Evolutionary conservation across 2,888 invertebrate genomes (phyloP), one percentile per base, ranked within the genome.

Genomic region (Scaptomyza polygonia): DNA sequence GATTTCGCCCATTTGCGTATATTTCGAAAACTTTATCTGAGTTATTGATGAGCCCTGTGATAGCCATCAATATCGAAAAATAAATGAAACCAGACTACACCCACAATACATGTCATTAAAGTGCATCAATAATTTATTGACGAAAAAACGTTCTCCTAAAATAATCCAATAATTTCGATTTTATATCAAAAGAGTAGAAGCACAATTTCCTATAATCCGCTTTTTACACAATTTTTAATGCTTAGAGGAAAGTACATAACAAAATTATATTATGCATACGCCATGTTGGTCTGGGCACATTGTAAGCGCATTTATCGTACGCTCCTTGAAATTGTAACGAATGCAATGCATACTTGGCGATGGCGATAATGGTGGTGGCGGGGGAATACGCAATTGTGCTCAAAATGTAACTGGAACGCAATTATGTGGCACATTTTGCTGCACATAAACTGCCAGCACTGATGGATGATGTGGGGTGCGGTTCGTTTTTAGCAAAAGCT

Each of bases 351-450:
- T 7, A 7, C 16, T 0, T 9, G 16, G 9, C 8, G 36, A 1
- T 39, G 39, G 36, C 3, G n/a, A n/a, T n/a, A n/a, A n/a, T n/a
- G n/a, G n/a, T 7, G 2, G n/a, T 6, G 61, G 56, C 40, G 49
- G 32, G 18, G 55, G 34, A 48, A 34, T 32, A 43, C 32, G 40
- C 49, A 78, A 70, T 65, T 82, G 83, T 73, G 83, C 61, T 68
- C 73, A 85, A 83, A 83, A 86, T 83, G 74, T 83, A 83, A 80
- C 81, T 79, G 75, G 75, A 84, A 67, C 77, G 81, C 84, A 86
- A 86, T 83, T 83, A 86, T 84, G 74, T 81, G 74, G 75, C 82
- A 80, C 76, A 67, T 61, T 70, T 63, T 77, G 57, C 62, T 34
- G 49, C 61, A 53, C 77, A 79, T 74, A 71, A 84, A 81, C 68